Conservation (phyloP, 2,113 vertebrate species). For the Colius striatus region DNA sequence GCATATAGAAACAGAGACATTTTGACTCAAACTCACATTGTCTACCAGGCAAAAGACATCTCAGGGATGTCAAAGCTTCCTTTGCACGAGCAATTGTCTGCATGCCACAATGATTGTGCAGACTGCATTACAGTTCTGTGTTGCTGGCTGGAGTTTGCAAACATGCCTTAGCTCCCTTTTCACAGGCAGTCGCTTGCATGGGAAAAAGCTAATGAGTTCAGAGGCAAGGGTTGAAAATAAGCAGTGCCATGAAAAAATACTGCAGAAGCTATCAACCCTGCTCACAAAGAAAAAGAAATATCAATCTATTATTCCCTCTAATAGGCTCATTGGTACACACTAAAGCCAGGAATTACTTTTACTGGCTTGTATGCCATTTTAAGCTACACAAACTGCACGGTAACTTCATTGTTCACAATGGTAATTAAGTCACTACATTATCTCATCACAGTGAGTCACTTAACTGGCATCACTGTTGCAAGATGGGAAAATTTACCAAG, state of each 20-base stretch:
- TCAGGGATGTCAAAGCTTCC: slow-evolving; percentile 1
- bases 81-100: slow-evolving; percentile 33
- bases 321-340: background rate
- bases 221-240: slow-evolving; percentile 11
- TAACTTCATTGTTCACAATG: slow-evolving; percentile 65
- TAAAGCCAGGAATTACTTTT: slow-evolving; percentile 45
- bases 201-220: slow-evolving; percentile 30
- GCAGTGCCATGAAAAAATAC: background rate
- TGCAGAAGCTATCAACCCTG: background rate
- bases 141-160: slow-evolving; percentile 43
- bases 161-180: slow-evolving; percentile 41
- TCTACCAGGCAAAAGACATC: slow-evolving; percentile 11
- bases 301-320: slow-evolving; percentile 19
- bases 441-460: slow-evolving; percentile 69
- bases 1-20: background rate
- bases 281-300: background rate
- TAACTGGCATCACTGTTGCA: slow-evolving; percentile 66
- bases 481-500: slow-evolving; percentile 71
- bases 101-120: slow-evolving; percentile 11
- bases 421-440: slow-evolving; percentile 70
- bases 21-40: background rate
- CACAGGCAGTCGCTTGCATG: background rate
- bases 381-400: slow-evolving; percentile 48
- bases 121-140: slow-evolving; percentile 6
- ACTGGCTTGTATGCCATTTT: slow-evolving; percentile 27